Evolutionary conservation across 35 echinoderm and acorn worm genomes (phyloP).

Genomic region (Heliocidaris tuberculata): DNA sequence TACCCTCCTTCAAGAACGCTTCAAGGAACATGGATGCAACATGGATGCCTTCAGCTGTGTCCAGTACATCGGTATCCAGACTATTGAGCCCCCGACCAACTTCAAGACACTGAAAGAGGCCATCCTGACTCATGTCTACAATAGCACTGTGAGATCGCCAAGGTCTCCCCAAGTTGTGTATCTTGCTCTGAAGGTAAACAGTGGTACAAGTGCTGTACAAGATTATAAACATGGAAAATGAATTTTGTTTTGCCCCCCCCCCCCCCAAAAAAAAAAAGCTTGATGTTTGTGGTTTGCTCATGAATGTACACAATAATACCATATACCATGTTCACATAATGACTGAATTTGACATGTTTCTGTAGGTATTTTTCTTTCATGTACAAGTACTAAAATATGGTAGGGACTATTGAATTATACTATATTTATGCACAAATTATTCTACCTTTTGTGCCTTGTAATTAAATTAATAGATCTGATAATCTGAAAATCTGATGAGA

Average conservation of each 20-base stretch:
- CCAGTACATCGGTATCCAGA: constrained; percentile 88
- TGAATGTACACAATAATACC: not conserved
- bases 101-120: constrained; percentile 65
- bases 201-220: not conserved
- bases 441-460: too few relatives aligned
- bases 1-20: constrained; percentile 79
- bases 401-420: too few relatives aligned
- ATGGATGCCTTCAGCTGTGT: constrained; percentile 90
- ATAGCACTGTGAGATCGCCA: constrained; percentile 84
- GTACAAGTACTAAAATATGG: too few relatives aligned
- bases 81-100: constrained; percentile 57
- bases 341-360: too few relatives aligned
- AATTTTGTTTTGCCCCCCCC: not conserved
- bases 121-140: constrained; percentile 68
- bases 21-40: constrained; percentile 74
- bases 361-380: too few relatives aligned
- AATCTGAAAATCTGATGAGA: too few relatives aligned
- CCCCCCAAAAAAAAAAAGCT: not conserved
- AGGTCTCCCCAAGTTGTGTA: constrained; percentile 71
- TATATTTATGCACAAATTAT: too few relatives aligned
- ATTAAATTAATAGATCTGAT: too few relatives aligned
- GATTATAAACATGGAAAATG: not conserved
- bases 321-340: too few relatives aligned
- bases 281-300: not conserved
- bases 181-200: constrained; percentile 73